Evolutionary conservation across 1,140 invertebrate species (phyloP).

Genomic region (Plectus sambesii): DNA sequence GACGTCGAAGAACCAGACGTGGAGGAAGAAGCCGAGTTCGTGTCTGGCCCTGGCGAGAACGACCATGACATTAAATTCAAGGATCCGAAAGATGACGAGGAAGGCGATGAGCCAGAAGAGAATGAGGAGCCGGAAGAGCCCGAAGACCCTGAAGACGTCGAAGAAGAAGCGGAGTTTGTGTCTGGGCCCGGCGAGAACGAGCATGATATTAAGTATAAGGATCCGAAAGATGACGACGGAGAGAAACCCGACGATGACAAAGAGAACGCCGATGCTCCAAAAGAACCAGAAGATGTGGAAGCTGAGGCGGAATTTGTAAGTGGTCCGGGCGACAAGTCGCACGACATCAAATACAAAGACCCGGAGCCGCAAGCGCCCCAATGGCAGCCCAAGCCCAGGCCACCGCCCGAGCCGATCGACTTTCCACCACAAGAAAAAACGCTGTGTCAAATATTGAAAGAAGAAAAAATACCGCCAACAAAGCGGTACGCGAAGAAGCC

Average conservation of each 20-base stretch:
- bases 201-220: not conserved
- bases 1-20: not conserved
- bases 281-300: constrained; percentile 2
- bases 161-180: constrained; percentile 1
- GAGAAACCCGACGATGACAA: not conserved
- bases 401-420: constrained; percentile 8
- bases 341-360: constrained; percentile 6
- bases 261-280: constrained; percentile 4
- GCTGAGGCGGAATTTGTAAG: not conserved
- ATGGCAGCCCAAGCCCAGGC: constrained; percentile 2
- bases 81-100: constrained; percentile 8
- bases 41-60: constrained; percentile 1
- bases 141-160: too few species aligned
- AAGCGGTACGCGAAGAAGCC: constrained; percentile 10
- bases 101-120: constrained; percentile 2
- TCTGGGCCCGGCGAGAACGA: too few species aligned
- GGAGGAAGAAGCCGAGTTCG: constrained; percentile 4
- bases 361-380: constrained; percentile 4
- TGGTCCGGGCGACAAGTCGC: not conserved
- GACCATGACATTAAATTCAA: constrained; percentile 1
- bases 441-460: constrained; percentile 8
- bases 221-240: not conserved
- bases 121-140: constrained; percentile 3
- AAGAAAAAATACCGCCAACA: constrained; percentile 7
- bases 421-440: constrained; percentile 7